Evolutionary conservation across 2,797 vertebrate species (phyloP).

Genomic region (Pyrocephalus nanus): DNA sequence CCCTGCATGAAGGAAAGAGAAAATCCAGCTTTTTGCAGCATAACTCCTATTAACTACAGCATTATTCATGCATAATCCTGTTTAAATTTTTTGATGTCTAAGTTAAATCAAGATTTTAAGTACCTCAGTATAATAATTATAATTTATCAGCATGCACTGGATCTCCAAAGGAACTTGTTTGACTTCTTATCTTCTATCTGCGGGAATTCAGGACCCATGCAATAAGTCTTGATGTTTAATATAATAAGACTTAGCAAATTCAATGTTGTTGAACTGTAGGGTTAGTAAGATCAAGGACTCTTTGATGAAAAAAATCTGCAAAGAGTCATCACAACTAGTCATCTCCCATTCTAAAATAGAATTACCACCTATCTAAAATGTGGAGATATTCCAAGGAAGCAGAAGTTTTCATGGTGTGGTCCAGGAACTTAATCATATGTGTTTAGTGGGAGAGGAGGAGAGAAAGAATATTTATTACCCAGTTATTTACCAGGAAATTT

Average conservation of each 20-base stretch:
- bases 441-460: fast-evolving
- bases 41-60: neutral
- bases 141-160: neutral
- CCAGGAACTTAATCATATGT: neutral
- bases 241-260: neutral
- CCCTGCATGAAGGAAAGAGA: neutral
- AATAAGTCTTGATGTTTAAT: neutral
- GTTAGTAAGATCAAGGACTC: neutral
- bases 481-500: neutral
- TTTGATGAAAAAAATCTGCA: neutral
- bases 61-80: neutral
- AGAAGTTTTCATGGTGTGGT: neutral
- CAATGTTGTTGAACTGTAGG: neutral
- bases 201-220: neutral
- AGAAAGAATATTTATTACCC: neutral
- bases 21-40: neutral
- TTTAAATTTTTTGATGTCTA: neutral
- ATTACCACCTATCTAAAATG: neutral
- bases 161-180: neutral
- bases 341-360: neutral
- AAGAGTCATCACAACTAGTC: neutral
- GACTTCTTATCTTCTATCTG: neutral
- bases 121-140: neutral
- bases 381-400: neutral
- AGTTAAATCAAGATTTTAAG: neutral